phyloP scores from a whole-genome alignment of 2,888 invertebrate species.

The Isoperla grammatica region DNA sequence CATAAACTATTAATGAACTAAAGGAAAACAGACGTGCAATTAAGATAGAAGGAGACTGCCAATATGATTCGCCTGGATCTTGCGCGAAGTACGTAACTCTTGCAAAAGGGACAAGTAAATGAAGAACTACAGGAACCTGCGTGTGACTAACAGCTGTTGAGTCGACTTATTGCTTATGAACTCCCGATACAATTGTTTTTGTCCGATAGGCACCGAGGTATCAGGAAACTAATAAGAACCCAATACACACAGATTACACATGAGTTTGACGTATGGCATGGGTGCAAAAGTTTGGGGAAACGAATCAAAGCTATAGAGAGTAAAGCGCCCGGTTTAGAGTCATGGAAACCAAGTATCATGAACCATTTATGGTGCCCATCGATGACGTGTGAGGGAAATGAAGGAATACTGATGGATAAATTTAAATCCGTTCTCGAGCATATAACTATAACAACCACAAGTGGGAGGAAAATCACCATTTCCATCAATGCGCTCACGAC shows the following conservation, averaged over 20 bases:
- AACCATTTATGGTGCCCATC: slow-evolving; percentile 4
- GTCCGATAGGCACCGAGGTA: too few species aligned
- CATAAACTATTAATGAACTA: too few species aligned
- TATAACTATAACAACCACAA: neutral
- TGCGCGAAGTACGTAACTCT: too few species aligned
- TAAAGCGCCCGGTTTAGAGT: neutral
- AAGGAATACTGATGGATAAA: neutral
- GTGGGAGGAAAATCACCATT: neutral
- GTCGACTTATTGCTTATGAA: neutral
- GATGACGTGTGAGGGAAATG: slow-evolving; percentile 6
- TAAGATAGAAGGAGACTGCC: too few species aligned
- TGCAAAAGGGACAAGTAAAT: too few species aligned
- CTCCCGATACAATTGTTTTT: neutral
- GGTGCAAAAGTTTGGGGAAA: too few species aligned
- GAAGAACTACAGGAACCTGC: slow-evolving; percentile 2
- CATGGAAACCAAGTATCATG: slow-evolving; percentile 6
- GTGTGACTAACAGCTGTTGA: neutral
- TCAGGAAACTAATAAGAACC: too few species aligned
- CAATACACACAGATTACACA: too few species aligned
- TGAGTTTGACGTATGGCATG: too few species aligned
- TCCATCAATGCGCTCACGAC: neutral
- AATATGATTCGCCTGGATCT: too few species aligned
- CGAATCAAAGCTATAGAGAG: neutral
- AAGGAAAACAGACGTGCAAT: too few species aligned
- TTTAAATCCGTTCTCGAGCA: neutral